Evolutionary conservation across 1,140 invertebrate species (phyloP).

Genomic region (Diorhabda elongata): DNA sequence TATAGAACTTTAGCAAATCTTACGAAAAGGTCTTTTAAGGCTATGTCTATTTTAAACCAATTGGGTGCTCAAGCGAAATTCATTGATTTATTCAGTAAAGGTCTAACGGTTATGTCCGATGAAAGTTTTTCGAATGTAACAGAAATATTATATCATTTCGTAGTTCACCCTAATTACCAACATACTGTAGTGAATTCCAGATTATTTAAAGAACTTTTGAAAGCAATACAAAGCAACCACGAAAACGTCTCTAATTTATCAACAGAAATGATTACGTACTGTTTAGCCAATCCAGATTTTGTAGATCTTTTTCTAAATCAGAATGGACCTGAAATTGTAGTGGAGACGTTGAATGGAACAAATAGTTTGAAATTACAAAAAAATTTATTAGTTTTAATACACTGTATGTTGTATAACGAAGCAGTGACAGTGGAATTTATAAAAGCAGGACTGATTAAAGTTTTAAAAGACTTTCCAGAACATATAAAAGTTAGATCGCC

Average conservation of each 20-base stretch:
- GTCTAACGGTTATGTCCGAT: constrained; percentile 15
- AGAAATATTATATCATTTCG: constrained; percentile 31
- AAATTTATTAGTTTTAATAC: constrained; percentile 32
- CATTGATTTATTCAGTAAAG: constrained; percentile 27
- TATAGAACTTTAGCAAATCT: constrained; percentile 32
- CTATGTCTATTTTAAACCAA: constrained; percentile 24
- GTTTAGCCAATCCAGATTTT: constrained; percentile 23
- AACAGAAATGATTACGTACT: constrained; percentile 31
- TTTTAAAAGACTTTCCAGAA: constrained; percentile 27
- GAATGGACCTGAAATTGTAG: constrained; percentile 26
- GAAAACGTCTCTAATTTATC: constrained; percentile 21
- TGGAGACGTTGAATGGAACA: constrained; percentile 22
- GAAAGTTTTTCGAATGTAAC: constrained; percentile 26
- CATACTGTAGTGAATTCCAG: constrained; percentile 22
- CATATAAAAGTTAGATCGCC: constrained; percentile 24
- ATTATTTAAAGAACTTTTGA: constrained; percentile 26
- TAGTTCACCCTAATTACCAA: constrained; percentile 26
- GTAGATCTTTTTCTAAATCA: constrained; percentile 30
- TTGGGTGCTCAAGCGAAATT: constrained; percentile 25
- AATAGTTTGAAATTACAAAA: constrained; percentile 29
- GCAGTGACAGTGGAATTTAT: constrained; percentile 30
- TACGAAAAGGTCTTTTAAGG: constrained; percentile 22
- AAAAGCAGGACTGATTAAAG: constrained; percentile 24
- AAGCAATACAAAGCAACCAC: constrained; percentile 19
- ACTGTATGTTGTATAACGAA: constrained; percentile 30